Conservation (phyloP, 2,888 invertebrate species). For the Nebria salina region DNA sequence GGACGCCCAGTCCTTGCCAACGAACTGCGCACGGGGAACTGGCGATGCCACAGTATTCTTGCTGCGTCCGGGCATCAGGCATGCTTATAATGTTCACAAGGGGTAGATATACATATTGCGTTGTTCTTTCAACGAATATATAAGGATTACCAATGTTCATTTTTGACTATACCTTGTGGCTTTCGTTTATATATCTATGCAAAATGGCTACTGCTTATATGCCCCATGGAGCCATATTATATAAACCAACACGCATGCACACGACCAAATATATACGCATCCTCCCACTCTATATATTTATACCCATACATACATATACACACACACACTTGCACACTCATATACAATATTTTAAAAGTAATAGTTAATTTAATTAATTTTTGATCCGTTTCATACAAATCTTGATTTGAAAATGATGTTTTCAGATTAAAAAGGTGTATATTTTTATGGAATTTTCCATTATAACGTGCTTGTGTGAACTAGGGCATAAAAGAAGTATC, state of each 20-base stretch:
- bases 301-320: too few species aligned
- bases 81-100: background rate
- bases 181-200: too few species aligned
- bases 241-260: too few species aligned
- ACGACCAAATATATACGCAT: too few species aligned
- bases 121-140: background rate
- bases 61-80: background rate
- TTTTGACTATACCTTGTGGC: background rate
- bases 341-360: too few species aligned
- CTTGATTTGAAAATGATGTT: too few species aligned
- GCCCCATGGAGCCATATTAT: background rate
- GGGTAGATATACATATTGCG: background rate
- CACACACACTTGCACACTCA: too few species aligned
- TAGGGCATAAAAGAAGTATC: background rate
- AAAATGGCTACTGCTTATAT: background rate
- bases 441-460: background rate
- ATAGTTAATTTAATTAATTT: too few species aligned
- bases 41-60: background rate
- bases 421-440: background rate
- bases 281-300: too few species aligned
- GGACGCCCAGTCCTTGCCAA: constrained; percentile 5
- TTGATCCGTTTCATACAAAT: too few species aligned
- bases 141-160: background rate
- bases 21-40: background rate
- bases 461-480: background rate